phyloP scores from a whole-genome alignment of 2,113 vertebrate genomes.

The Sarotherodon lohbergeri region DNA sequence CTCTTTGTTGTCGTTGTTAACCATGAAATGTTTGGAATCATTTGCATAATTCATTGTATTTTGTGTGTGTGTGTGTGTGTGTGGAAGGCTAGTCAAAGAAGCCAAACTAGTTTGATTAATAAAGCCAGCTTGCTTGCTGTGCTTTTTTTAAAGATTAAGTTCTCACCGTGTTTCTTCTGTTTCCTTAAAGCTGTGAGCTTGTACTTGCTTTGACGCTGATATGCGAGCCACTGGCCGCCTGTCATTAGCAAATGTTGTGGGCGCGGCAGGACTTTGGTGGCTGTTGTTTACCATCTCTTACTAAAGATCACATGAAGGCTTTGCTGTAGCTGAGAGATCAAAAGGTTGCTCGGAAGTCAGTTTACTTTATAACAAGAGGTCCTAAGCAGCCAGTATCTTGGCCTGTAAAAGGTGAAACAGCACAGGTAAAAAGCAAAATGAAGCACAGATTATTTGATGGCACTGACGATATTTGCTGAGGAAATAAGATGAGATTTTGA shows the following conservation, averaged over 20 bases:
- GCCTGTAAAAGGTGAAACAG: neutral
- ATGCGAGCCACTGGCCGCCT: neutral
- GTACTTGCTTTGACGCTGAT: neutral
- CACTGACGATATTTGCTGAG: neutral
- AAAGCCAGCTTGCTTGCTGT: neutral
- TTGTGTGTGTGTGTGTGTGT: neutral
- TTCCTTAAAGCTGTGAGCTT: neutral
- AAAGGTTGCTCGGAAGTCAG: neutral
- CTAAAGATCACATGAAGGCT: constrained; percentile 21
- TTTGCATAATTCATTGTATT: neutral
- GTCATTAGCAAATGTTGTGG: neutral
- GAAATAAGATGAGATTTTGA: neutral
- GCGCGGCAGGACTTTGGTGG: neutral
- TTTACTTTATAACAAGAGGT: neutral
- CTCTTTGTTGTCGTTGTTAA: neutral
- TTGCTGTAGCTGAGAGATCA: neutral
- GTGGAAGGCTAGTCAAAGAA: neutral
- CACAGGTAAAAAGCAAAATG: neutral
- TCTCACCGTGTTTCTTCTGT: neutral
- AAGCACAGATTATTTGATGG: neutral
- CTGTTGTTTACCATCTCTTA: constrained; percentile 13
- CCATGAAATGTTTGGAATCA: neutral
- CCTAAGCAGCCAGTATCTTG: neutral
- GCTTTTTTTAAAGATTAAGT: neutral
- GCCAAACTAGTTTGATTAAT: neutral